Evolutionary conservation across 2,113 vertebrate species (phyloP).

Genomic region (Cairina moschata): DNA sequence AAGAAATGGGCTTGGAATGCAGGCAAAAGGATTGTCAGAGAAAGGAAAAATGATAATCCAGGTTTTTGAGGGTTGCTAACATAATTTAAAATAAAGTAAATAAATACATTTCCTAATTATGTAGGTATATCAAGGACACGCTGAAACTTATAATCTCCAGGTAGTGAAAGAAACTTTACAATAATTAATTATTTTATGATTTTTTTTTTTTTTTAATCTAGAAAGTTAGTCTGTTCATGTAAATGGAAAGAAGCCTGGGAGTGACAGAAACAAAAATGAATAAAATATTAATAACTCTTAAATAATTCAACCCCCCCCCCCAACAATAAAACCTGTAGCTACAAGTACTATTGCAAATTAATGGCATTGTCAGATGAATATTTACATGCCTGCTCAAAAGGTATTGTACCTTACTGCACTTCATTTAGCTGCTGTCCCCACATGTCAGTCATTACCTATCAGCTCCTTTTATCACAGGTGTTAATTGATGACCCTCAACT

Average conservation of each 20-base stretch:
- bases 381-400: background rate
- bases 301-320: background rate
- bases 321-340: background rate
- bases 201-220: background rate
- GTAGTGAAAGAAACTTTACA: conserved; percentile 6
- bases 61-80: background rate
- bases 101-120: conserved; percentile 15
- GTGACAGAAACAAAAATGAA: background rate
- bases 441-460: background rate
- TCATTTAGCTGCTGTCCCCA: background rate
- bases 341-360: background rate
- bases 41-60: background rate
- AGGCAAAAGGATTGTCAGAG: background rate
- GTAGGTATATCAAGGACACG: background rate
- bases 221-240: background rate
- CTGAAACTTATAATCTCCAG: background rate
- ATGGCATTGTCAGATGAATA: background rate
- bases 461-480: background rate
- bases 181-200: background rate
- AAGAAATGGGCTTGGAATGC: conserved; percentile 25
- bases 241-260: background rate
- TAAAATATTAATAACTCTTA: conserved; percentile 24
- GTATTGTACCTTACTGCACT: background rate
- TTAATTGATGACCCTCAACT: background rate
- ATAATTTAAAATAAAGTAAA: conserved; percentile 32